Base-by-base conservation (phyloP, 2,888 invertebrate genomes). In the Plutella xylostella region DNA sequence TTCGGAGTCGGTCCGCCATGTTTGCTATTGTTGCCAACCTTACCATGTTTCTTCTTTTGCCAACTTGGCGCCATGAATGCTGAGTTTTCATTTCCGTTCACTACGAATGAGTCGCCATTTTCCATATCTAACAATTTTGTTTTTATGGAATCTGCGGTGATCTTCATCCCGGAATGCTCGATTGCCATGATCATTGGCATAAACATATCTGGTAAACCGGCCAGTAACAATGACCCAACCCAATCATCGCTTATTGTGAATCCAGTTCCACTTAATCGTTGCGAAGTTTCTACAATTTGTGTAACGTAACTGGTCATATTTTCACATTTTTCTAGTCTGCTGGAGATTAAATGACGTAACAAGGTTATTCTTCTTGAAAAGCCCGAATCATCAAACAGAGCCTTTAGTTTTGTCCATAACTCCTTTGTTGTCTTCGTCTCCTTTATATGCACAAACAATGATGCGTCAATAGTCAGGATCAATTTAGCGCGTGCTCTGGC, bases 91-190 rank as follows among this genome's bases (percentile, higher is more conserved):
- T 35, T 35, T 15, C 22, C 2, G 9, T 40, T 40, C 19, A n/a
- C 30, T 12, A 11, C 7, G 2, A 15, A 25, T 40, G 40, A n/a
- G 25, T 6, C 28, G 17, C 22, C 25, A 17, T 4, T 15, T 45
- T 50, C 47, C 55, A 53, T 55, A 45, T 56, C 54, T 7, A 57
- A 42, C 44, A 60, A 45, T 47, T 61, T 61, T 7, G 55, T 51
- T 42, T 61, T 61, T 9, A 61, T 60, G 5, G 45, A 9, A 52
- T 61, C 58, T n/a, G 55, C 48, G 4, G 54, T 57, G 20, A 52
- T 54, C 15, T n/a, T n/a, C n/a, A n/a, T n/a, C n/a, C n/a, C n/a
- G n/a, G n/a, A n/a, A n/a, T n/a, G n/a, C n/a, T n/a, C n/a, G n/a
- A n/a, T n/a, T n/a, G n/a, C n/a, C n/a, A n/a, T n/a, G n/a, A n/a